phyloP scores from a whole-genome alignment of 2,113 vertebrate species.

The Gobio gobio region DNA sequence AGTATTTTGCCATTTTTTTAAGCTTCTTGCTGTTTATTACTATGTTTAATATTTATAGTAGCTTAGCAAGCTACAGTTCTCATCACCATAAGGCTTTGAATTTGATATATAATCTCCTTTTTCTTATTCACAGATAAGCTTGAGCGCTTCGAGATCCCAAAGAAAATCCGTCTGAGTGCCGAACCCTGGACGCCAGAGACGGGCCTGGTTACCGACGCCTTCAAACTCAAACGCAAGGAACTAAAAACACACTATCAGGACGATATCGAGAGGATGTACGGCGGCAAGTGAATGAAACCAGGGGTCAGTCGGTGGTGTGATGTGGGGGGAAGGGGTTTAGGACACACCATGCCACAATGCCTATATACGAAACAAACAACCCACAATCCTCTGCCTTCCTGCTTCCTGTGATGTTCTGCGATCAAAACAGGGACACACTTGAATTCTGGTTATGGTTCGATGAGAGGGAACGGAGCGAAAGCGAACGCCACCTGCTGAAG shows the following conservation, averaged over 20 bases:
- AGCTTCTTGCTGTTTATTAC: neutral
- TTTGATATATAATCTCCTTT: neutral
- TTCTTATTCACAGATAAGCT: slow-evolving; percentile 80
- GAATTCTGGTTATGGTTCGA: slow-evolving; percentile 66
- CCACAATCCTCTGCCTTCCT: slow-evolving; percentile 13
- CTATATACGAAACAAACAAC: neutral
- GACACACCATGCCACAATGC: slow-evolving; percentile 42
- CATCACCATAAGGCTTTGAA: neutral
- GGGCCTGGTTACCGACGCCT: slow-evolving; percentile 94
- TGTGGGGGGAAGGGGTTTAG: slow-evolving; percentile 13
- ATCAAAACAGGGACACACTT: slow-evolving; percentile 82
- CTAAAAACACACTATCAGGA: slow-evolving; percentile 90
- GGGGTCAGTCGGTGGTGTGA: neutral
- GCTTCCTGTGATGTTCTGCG: slow-evolving; percentile 59
- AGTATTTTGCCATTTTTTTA: neutral
- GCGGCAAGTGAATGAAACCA: slow-evolving; percentile 75
- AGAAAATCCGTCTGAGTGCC: slow-evolving; percentile 91
- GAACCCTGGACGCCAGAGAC: slow-evolving; percentile 97
- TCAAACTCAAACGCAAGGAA: slow-evolving; percentile 96
- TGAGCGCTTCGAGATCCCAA: slow-evolving; percentile 95
- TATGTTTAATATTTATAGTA: neutral
- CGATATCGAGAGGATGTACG: slow-evolving; percentile 96
- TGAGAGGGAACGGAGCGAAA: neutral
- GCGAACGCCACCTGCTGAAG: slow-evolving; percentile 59
- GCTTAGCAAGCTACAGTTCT: neutral